A percentile compares a stretch with the other conserved stretches of the same genome.
phyloP scores from a whole-genome alignment of 1,140 invertebrate genomes.

The Steinernema feltiae region DNA sequence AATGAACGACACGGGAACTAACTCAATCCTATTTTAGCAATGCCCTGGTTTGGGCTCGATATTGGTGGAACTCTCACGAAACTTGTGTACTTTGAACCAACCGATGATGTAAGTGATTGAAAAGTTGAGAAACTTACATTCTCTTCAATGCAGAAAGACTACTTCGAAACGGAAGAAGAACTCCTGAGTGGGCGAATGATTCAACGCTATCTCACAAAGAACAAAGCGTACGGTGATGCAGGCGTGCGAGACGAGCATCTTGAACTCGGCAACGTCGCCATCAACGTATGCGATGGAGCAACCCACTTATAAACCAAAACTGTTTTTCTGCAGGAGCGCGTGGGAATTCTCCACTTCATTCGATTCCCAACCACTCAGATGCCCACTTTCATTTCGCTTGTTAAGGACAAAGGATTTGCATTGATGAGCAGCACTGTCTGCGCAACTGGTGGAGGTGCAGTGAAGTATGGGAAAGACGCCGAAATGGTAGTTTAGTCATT shows the following conservation, averaged over 20 bases:
- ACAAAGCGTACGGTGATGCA: not conserved
- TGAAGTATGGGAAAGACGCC: slow-evolving; percentile 92
- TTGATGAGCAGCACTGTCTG: slow-evolving; percentile 87
- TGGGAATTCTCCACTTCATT: slow-evolving; percentile 89
- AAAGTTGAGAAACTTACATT: not conserved
- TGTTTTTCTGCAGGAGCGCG: slow-evolving; percentile 64
- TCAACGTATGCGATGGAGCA: not conserved
- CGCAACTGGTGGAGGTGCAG: slow-evolving; percentile 95
- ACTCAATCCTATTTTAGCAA: not conserved
- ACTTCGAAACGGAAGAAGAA: slow-evolving; percentile 1
- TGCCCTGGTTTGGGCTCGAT: not conserved
- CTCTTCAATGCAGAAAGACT: not conserved
- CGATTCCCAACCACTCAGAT: slow-evolving; percentile 93
- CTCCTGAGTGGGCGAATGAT: not conserved
- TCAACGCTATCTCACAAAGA: not conserved
- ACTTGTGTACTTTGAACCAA: not conserved
- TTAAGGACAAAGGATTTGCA: slow-evolving; percentile 89
- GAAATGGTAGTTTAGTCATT: slow-evolving; percentile 66
- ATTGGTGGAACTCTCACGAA: not conserved
- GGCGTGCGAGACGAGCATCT: not conserved
- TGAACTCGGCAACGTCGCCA: not conserved
- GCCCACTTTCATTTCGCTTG: slow-evolving; percentile 82
- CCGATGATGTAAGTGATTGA: not conserved
- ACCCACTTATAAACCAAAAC: not conserved
- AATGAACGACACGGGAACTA: not conserved